A percentile compares a stretch with the other conserved stretches of the same genome.
Evolutionary conservation across 2,888 invertebrate genomes (phyloP).

Genomic region (Cataglyphis cursor): DNA sequence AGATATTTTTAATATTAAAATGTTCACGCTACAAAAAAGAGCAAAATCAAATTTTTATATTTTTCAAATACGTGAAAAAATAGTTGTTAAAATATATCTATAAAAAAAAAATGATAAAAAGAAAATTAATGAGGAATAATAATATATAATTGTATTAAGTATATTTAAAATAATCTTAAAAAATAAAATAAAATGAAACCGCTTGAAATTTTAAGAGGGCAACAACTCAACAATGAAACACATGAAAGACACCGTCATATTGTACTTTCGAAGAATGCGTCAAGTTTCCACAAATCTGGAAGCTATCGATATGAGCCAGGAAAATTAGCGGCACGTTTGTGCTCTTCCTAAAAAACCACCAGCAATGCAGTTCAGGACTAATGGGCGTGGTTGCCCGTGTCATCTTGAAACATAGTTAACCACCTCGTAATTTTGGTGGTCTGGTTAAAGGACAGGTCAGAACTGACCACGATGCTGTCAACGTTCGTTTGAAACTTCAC

Average conservation of each 20-base stretch:
- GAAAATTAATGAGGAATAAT: not conserved
- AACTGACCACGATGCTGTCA: constrained; percentile 33
- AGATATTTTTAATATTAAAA: constrained; percentile 5
- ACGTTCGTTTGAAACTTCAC: constrained; percentile 2
- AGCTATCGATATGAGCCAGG: constrained; percentile 15
- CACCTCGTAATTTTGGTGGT: constrained; percentile 22
- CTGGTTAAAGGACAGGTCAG: constrained; percentile 19
- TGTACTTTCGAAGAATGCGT: constrained; percentile 9
- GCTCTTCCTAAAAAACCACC: constrained; percentile 14
- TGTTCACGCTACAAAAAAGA: not conserved
- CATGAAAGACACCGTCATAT: not conserved
- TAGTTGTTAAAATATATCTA: not conserved
- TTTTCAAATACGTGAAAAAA: not conserved
- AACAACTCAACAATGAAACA: not conserved
- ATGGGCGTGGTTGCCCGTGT: constrained; percentile 28
- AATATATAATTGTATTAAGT: not conserved
- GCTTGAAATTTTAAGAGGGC: not conserved
- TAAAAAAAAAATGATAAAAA: not conserved
- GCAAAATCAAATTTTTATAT: not conserved
- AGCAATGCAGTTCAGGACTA: constrained; percentile 5
- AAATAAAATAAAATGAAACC: not conserved
- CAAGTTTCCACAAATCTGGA: constrained; percentile 17
- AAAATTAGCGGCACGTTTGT: constrained; percentile 33
- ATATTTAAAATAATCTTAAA: not conserved
- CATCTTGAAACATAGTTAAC: constrained; percentile 34